phyloP scores from a whole-genome alignment of 2,888 invertebrate genomes.

The Acleris sparsana region DNA sequence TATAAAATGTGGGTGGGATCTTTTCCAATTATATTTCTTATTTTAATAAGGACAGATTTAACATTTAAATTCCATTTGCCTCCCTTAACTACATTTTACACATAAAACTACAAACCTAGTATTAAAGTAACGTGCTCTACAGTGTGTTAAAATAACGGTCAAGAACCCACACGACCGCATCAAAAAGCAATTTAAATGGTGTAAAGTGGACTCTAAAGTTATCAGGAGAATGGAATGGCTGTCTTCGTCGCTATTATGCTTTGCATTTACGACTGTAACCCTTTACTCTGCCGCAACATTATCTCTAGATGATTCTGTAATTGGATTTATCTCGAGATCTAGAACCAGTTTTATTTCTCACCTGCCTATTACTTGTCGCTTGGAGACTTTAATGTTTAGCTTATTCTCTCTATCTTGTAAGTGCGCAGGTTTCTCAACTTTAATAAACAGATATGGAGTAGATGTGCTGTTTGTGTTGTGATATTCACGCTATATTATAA shows the following conservation, averaged over 20 bases:
- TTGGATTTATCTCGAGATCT: conserved; percentile 48
- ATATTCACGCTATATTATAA: conserved; percentile 44
- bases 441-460: conserved; percentile 20
- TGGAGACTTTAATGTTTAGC: neutral
- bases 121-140: neutral
- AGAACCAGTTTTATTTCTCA: conserved; percentile 32
- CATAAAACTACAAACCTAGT: neutral
- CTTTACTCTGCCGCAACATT: conserved; percentile 32
- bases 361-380: conserved; percentile 31
- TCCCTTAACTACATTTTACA: neutral
- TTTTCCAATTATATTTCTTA: conserved; percentile 3
- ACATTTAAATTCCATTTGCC: neutral
- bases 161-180: conserved; percentile 9
- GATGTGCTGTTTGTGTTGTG: neutral
- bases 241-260: conserved; percentile 19
- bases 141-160: conserved; percentile 4
- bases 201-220: conserved; percentile 22
- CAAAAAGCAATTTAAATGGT: conserved; percentile 25
- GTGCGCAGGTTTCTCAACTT: conserved; percentile 12
- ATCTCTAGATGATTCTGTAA: conserved; percentile 44
- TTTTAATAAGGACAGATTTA: neutral
- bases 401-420: conserved; percentile 12
- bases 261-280: conserved; percentile 42
- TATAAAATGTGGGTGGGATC: neutral
- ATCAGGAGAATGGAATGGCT: conserved; percentile 5